Percentiles rank a stretch among this genome's conserved stretches.
These are phyloP conservation scores for Columba guinea DNA, from an alignment of 2,797 vertebrate genomes.

Conservation along the genomic window DNA sequence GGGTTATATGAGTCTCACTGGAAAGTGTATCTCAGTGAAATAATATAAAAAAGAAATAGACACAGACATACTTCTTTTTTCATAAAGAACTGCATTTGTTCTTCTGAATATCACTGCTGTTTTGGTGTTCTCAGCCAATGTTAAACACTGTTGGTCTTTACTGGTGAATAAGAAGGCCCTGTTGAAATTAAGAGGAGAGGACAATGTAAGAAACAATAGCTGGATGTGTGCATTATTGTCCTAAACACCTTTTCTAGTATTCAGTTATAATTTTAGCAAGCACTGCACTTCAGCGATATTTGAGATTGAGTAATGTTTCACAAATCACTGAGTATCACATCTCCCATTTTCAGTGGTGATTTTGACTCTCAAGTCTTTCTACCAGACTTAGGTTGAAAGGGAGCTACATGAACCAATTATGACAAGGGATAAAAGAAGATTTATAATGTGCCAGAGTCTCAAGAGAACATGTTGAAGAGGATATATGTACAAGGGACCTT, in stretches of 20 bases:
- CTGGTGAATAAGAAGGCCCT: constrained; percentile 88
- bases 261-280: not conserved
- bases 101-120: constrained; percentile 78
- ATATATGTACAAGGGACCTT: not conserved
- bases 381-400: not conserved
- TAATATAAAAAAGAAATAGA: not conserved
- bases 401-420: not conserved
- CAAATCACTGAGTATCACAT: not conserved
- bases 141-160: constrained; percentile 89
- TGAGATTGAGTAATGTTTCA: not conserved
- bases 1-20: not conserved
- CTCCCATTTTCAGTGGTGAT: not conserved
- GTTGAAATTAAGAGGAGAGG: constrained; percentile 32
- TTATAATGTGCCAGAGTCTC: not conserved
- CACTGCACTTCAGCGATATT: not conserved
- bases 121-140: constrained; percentile 83
- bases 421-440: not conserved
- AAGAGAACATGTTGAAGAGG: not conserved
- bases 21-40: not conserved
- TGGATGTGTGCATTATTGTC: not conserved
- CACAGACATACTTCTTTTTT: constrained; percentile 83
- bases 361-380: not conserved
- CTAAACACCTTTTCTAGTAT: not conserved
- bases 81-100: constrained; percentile 81
- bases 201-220: not conserved